phyloP scores from a whole-genome alignment of 2,797 vertebrate species.

The Ctenopoma multispine region DNA sequence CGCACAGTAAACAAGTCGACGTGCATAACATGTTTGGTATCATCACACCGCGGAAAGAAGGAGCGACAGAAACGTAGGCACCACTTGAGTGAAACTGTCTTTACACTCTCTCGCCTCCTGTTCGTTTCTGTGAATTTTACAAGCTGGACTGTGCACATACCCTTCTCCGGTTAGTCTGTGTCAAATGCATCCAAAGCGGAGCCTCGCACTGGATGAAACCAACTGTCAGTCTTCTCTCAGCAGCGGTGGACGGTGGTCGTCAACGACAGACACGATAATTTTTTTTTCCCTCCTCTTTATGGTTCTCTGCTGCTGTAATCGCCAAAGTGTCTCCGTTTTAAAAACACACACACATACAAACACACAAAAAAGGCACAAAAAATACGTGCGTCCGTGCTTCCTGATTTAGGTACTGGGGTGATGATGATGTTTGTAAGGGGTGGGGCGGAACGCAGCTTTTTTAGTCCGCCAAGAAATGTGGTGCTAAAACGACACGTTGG shows the following conservation, averaged over 20 bases:
- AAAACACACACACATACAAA: neutral
- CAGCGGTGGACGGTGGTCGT: slow-evolving; percentile 46
- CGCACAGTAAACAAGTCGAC: slow-evolving; percentile 63
- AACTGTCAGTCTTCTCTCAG: slow-evolving; percentile 61
- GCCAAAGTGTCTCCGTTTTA: slow-evolving; percentile 36
- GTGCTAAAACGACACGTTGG: slow-evolving; percentile 61
- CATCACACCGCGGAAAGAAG: neutral
- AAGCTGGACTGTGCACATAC: slow-evolving; percentile 63
- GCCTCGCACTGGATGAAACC: slow-evolving; percentile 62
- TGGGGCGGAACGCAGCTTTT: slow-evolving; percentile 78
- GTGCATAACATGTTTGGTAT: slow-evolving; percentile 51
- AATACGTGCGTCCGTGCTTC: slow-evolving; percentile 76
- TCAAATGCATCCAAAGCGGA: slow-evolving; percentile 79
- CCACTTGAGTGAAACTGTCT: neutral
- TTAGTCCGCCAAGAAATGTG: slow-evolving; percentile 58
- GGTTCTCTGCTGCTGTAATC: slow-evolving; percentile 35
- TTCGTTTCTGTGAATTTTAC: slow-evolving; percentile 8
- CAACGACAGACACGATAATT: slow-evolving; percentile 36
- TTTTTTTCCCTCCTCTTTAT: slow-evolving; percentile 12
- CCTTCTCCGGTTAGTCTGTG: slow-evolving; percentile 71
- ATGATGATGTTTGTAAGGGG: slow-evolving; percentile 79
- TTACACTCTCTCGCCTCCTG: slow-evolving; percentile 1
- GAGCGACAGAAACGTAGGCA: neutral
- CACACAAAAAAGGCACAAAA: slow-evolving; percentile 4
- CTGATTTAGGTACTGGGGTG: slow-evolving; percentile 79